Evolutionary conservation across 2,113 vertebrate species (phyloP).

Genomic region (Hemibagrus wyckioides): DNA sequence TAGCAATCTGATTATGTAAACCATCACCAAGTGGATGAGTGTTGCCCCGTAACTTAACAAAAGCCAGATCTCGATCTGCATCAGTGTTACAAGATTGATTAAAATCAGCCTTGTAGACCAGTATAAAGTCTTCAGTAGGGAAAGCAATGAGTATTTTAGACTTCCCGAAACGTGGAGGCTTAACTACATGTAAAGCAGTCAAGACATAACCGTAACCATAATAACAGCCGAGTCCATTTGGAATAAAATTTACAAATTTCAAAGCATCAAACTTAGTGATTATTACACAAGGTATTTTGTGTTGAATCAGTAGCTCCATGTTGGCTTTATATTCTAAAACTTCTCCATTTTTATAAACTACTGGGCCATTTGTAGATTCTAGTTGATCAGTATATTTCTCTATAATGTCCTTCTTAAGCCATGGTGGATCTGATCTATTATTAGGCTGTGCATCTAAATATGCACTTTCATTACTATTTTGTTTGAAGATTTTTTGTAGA

Average conservation of each 20-base stretch:
- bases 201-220: not conserved
- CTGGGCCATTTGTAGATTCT: not conserved
- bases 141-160: not conserved
- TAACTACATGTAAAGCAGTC: not conserved
- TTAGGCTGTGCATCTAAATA: no score
- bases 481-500: no score
- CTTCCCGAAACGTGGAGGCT: accelerated
- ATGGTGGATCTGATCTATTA: no score
- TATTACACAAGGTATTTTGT: not conserved
- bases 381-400: not conserved
- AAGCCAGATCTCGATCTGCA: not conserved
- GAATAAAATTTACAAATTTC: not conserved
- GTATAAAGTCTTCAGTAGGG: not conserved
- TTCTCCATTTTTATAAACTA: not conserved
- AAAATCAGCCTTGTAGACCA: constrained; percentile 23
- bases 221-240: constrained; percentile 12
- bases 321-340: not conserved
- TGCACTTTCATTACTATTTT: no score
- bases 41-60: constrained; percentile 16
- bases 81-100: not conserved
- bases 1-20: not conserved
- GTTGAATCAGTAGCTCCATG: not conserved
- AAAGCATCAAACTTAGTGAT: no score
- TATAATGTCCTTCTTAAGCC: no score
- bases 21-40: constrained; percentile 11